Evolutionary conservation across 2,113 vertebrate genomes (phyloP).

Genomic region (Prunella himalayana): DNA sequence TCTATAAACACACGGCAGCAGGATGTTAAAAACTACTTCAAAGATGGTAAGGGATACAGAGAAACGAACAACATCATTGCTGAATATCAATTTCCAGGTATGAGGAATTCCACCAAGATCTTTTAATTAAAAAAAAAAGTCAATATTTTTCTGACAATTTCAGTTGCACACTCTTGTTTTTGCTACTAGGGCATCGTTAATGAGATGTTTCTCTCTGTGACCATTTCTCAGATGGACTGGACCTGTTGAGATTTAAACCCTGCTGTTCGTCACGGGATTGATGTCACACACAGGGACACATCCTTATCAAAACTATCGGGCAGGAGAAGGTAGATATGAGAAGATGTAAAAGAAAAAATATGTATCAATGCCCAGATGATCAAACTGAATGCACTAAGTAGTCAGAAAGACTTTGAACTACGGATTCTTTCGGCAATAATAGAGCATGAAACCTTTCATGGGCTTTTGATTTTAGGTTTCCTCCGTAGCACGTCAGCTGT

Average conservation of each 20-base stretch:
- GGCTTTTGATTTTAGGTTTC: constrained; percentile 79
- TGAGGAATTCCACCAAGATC: constrained; percentile 23
- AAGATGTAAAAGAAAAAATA: constrained; percentile 43
- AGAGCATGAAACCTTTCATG: constrained; percentile 64
- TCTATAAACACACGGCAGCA: constrained; percentile 21
- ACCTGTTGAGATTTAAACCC: constrained; percentile 13
- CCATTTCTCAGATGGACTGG: background rate
- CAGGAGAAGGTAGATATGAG: constrained; percentile 39
- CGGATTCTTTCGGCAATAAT: constrained; percentile 62
- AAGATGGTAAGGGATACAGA: constrained; percentile 3
- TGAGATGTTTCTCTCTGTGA: background rate
- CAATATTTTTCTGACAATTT: constrained; percentile 52
- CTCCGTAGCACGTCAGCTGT: constrained; percentile 68
- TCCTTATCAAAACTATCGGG: constrained; percentile 8
- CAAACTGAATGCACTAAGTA: constrained; percentile 78
- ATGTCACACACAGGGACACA: background rate
- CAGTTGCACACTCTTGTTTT: background rate
- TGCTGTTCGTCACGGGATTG: background rate
- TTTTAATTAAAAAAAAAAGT: background rate
- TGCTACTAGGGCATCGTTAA: constrained; percentile 2
- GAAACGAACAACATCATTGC: constrained; percentile 36
- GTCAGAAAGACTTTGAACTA: constrained; percentile 77
- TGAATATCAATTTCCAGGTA: constrained; percentile 31
- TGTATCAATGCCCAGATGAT: constrained; percentile 68
- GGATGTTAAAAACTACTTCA: constrained; percentile 32